phyloP scores from a whole-genome alignment of 1,140 invertebrate species.

The Drosophila guanche region DNA sequence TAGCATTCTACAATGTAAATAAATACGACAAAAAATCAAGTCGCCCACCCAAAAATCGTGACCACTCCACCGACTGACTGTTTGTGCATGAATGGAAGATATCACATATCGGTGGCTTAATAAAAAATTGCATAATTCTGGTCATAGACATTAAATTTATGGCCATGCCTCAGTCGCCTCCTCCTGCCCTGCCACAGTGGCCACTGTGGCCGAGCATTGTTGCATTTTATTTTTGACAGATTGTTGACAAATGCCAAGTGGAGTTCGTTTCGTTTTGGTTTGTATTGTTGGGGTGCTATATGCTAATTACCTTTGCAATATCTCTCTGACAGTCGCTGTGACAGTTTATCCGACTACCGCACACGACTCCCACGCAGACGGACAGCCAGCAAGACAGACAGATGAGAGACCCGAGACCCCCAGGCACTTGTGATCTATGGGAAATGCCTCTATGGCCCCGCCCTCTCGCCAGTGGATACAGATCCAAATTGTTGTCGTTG shows the following conservation, averaged over 20 bases:
- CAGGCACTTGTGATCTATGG: constrained; percentile 49
- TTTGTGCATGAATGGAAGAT: constrained; percentile 22
- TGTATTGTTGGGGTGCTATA: constrained; percentile 42
- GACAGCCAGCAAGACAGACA: neutral
- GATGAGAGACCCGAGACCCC: neutral
- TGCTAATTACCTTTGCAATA: constrained; percentile 68
- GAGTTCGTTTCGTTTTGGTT: constrained; percentile 12
- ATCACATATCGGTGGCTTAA: constrained; percentile 57
- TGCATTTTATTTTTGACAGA: constrained; percentile 64
- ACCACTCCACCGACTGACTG: constrained; percentile 17
- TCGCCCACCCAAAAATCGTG: constrained; percentile 59
- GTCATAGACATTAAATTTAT: constrained; percentile 57
- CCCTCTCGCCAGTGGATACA: constrained; percentile 16
- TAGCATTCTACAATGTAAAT: constrained; percentile 42
- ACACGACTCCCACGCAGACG: constrained; percentile 37
- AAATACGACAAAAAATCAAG: constrained; percentile 14
- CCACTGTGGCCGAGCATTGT: constrained; percentile 25
- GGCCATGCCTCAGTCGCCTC: constrained; percentile 14
- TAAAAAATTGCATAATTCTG: constrained; percentile 36
- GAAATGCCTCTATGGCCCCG: neutral
- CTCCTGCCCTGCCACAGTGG: too few relatives aligned
- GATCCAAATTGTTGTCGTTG: constrained; percentile 38
- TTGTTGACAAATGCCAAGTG: constrained; percentile 69
- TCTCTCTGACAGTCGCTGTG: constrained; percentile 54
- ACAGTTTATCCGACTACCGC: constrained; percentile 52